These are phyloP conservation scores for Tenthredo mesomela DNA, from an alignment of 2,888 invertebrate species.

Conservation along the genomic window DNA sequence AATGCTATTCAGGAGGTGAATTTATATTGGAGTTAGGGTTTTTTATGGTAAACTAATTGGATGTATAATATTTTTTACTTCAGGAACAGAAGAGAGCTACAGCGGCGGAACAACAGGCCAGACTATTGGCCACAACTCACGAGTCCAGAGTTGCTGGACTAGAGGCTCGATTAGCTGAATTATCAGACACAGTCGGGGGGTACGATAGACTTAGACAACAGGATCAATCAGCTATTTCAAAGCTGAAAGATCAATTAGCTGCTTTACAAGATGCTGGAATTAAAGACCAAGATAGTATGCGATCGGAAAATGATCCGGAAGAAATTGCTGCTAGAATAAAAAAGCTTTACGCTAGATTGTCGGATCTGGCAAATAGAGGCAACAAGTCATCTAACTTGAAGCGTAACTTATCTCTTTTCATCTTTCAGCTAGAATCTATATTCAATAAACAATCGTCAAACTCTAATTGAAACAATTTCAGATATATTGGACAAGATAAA, in stretches of 20 bases:
- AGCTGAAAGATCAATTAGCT: conserved; percentile 80
- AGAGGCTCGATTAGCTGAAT: conserved; percentile 88
- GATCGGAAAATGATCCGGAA: conserved; percentile 66
- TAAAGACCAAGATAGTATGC: conserved; percentile 59
- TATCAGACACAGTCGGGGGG: conserved; percentile 88
- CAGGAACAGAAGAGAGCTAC: conserved; percentile 86
- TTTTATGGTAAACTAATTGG: not conserved
- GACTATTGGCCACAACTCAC: conserved; percentile 84
- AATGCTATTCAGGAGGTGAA: conserved; percentile 83
- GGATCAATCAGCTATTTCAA: conserved; percentile 87
- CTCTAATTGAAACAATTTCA: conserved; percentile 57
- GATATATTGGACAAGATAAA: conserved; percentile 77
- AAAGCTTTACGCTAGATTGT: conserved; percentile 76
- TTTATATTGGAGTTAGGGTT: not conserved
- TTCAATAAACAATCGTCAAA: conserved; percentile 16
- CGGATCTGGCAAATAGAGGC: conserved; percentile 77
- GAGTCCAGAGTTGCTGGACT: conserved; percentile 89
- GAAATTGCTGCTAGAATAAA: conserved; percentile 77
- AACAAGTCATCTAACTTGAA: conserved; percentile 74
- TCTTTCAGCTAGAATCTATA: conserved; percentile 44
- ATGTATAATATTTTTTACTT: conserved; percentile 36
- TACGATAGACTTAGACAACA: conserved; percentile 87
- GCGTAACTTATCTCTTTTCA: conserved; percentile 70
- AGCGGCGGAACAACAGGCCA: conserved; percentile 86
- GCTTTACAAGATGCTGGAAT: conserved; percentile 67